Base-by-base conservation (phyloP, 2,888 invertebrate genomes). In the Dynastes maya region DNA sequence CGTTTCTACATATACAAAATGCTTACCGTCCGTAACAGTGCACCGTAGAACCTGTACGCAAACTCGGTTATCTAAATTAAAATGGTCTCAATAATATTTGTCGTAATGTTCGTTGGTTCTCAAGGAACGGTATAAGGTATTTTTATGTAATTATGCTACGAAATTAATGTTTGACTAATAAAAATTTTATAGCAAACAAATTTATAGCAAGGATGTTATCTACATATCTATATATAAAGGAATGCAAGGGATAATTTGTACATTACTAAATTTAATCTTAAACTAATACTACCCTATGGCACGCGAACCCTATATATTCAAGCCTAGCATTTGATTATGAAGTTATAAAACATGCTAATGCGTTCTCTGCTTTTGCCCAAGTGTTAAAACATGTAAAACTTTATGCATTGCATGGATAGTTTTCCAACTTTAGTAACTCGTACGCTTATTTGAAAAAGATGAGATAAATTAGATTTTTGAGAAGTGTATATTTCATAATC, bases 321-420 rank as follows among this genome's bases (percentile, higher is more conserved):
- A 16, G 65, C 37, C 22, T n/a, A 58, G 72, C 61, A 22, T 72
- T 72, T 72, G 72, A 72, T 72, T 72, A 72, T 72, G 72, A 72
- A 72, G 72, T 72, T 72, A 32, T 72, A 58, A 72, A 72, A 72
- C 72, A 72, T 61, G 72, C 58, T 72, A 72, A 72, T 72, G 72
- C 37, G 55, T 72, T 72, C 45, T 16, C 3, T 55, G 65, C 65
- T 65, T 22, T 9, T 40, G 45, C 32, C 16, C 6, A 37, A 40
- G 40, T 40, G 65, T 40, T 65, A 65, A 32, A 40, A 13, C 40
- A 37, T 13, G 37, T 65, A 37, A 65, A 65, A 65, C 16, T 65
- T 65, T 65, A 16, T 65, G 16, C 65, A 65, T 45, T 40, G 40
- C 37, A 37, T 1, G 65, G 37, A 65, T 65, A 65, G 65, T 65